A percentile compares a stretch with the other conserved stretches of the same genome.
Evolutionary conservation across 2,113 vertebrate species (phyloP).

Genomic region (Pteruthius melanotis): DNA sequence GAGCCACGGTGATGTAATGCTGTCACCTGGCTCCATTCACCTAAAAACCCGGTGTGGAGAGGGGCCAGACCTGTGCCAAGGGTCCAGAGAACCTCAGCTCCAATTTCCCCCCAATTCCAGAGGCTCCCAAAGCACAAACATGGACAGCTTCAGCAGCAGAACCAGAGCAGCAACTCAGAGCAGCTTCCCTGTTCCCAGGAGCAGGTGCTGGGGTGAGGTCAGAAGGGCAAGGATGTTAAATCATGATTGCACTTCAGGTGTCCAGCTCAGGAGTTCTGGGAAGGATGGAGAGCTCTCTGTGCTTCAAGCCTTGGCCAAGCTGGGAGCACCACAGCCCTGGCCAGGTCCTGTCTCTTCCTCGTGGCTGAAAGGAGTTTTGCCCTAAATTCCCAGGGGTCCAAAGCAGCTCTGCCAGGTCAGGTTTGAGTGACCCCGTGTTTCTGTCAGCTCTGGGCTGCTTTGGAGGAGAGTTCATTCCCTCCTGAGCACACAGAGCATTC

Average conservation of each 20-base stretch:
- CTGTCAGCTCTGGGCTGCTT: not conserved
- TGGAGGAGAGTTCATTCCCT: not conserved
- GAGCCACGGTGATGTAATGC: not conserved
- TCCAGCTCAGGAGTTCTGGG: not conserved
- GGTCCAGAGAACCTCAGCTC: not conserved
- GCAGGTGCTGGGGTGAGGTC: not conserved
- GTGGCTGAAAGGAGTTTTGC: not conserved
- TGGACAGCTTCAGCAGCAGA: not conserved
- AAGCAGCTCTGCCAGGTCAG: not conserved
- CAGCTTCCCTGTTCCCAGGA: not conserved
- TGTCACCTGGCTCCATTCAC: not conserved
- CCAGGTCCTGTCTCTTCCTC: not conserved
- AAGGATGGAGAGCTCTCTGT: accelerated
- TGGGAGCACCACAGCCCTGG: not conserved
- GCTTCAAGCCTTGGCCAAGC: not conserved
- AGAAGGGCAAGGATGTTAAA: not conserved
- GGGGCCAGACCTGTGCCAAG: not conserved
- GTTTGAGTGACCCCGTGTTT: not conserved
- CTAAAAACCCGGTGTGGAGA: not conserved
- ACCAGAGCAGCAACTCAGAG: not conserved
- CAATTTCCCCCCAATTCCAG: not conserved
- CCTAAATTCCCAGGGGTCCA: not conserved
- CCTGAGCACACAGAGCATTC: not conserved
- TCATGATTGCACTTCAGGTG: not conserved
- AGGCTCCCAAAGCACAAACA: not conserved